phyloP scores from a whole-genome alignment of 2,797 vertebrate species.

The Anguilla anguilla region DNA sequence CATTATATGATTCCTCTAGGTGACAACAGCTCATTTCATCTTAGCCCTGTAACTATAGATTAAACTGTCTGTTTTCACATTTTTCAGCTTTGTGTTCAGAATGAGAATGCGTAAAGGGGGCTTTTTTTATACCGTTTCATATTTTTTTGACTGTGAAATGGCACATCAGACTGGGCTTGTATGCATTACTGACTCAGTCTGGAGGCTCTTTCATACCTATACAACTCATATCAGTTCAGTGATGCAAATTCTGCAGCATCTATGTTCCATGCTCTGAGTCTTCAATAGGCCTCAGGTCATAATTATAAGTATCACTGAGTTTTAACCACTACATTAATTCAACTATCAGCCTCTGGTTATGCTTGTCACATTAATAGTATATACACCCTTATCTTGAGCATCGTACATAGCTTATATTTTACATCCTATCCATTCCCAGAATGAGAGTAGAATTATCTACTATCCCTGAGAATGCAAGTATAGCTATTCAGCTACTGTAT shows the following conservation, averaged over 20 bases:
- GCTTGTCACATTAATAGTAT: not conserved
- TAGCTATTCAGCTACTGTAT: not conserved
- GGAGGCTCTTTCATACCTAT: not conserved
- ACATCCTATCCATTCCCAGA: not conserved
- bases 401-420: not conserved
- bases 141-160: not conserved
- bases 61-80: slow-evolving; percentile 1
- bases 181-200: not conserved
- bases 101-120: not conserved
- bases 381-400: not conserved
- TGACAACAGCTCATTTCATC: not conserved
- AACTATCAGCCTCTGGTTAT: not conserved
- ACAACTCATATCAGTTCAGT: not conserved
- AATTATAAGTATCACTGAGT: slow-evolving; percentile 1
- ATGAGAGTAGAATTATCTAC: not conserved
- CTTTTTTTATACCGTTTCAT: not conserved
- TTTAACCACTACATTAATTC: not conserved
- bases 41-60: not conserved
- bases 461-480: not conserved
- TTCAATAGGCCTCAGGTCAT: not conserved
- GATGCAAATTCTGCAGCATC: not conserved
- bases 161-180: not conserved
- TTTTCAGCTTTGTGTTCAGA: not conserved
- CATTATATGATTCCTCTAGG: not conserved
- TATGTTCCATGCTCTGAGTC: not conserved